Evolutionary conservation across 2,797 vertebrate species (phyloP).

Genomic region (Emydoidea blandingii): DNA sequence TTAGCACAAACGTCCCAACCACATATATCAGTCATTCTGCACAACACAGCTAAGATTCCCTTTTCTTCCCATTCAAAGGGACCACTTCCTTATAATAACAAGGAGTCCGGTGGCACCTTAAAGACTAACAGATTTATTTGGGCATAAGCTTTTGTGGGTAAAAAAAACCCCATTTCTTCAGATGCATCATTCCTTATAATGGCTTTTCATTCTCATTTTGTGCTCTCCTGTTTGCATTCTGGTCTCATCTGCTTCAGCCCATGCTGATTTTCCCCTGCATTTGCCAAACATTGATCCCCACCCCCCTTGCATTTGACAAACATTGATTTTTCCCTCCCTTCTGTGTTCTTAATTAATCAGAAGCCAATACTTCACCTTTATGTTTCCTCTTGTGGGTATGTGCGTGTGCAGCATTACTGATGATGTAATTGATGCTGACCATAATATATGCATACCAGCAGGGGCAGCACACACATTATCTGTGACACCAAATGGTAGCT

Average conservation of each 20-base stretch:
- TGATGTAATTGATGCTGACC: neutral
- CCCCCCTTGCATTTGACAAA: neutral
- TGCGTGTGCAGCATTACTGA: neutral
- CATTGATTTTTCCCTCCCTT: neutral
- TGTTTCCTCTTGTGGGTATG: neutral
- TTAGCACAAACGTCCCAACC: neutral
- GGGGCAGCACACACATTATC: neutral
- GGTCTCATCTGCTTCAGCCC: neutral
- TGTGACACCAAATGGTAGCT: no score
- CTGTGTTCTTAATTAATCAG: neutral
- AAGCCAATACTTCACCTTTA: neutral
- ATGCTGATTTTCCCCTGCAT: neutral
- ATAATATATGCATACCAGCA: neutral
- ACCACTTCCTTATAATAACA: neutral
- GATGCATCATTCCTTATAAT: neutral
- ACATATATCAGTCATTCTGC: no score
- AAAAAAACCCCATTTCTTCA: no score
- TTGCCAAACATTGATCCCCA: neutral
- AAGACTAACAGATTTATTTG: no score
- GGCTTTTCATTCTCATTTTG: neutral
- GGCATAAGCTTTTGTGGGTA: no score
- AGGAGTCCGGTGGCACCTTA: no score
- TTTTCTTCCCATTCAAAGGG: neutral
- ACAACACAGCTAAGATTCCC: no score
- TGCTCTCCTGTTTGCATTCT: neutral